Base-by-base conservation (phyloP, 2,113 vertebrate genomes). In the Oryzias javanicus region DNA sequence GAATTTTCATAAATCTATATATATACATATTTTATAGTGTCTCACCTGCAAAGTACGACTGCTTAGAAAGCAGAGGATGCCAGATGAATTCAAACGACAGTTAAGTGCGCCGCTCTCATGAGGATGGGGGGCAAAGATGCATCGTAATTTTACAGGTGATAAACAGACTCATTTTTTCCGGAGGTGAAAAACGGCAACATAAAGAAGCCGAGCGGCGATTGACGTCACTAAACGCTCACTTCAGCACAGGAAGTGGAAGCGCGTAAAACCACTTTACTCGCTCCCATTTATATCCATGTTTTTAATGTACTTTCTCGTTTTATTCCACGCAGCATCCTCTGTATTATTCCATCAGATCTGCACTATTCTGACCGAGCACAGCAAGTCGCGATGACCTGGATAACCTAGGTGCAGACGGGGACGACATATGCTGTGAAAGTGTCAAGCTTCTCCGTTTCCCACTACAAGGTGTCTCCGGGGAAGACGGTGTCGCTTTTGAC, bases 1-100 rank as follows among this genome's bases (percentile, higher is more conserved):
- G 76, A 71, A 74, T 74, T 79, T 85, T 85, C 76, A 83, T 83
- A 81, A 82, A n/a, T n/a, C n/a, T n/a, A n/a, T n/a, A n/a, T n/a
- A n/a, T n/a, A n/a, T n/a, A n/a, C n/a, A n/a, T n/a, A n/a, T n/a
- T 84, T 84, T 68, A 81, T 65, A 75, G 50, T 24, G 78, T 63
- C 78, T 74, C 82, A 84, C 80, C 80, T 80, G 78, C 74, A 69
- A 83, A 79, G 10, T 35, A 10, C 8, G 29, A 13, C 78, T 70
- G 84, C 80, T 64, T 64, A 49, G 60, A 35, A 64, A 78, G 73
- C 69, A 54, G 51, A 10, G 7, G 15, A 47, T 55, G 74, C 64
- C 74, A 65, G 59, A 74, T 70, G 65, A 79, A 64, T 50, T 85
- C 62, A 68, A 74, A 67, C 18, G 0, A 66, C 67, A 67, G 47